phyloP scores from a whole-genome alignment of 2,797 vertebrate species.

The Acipenser ruthenus region DNA sequence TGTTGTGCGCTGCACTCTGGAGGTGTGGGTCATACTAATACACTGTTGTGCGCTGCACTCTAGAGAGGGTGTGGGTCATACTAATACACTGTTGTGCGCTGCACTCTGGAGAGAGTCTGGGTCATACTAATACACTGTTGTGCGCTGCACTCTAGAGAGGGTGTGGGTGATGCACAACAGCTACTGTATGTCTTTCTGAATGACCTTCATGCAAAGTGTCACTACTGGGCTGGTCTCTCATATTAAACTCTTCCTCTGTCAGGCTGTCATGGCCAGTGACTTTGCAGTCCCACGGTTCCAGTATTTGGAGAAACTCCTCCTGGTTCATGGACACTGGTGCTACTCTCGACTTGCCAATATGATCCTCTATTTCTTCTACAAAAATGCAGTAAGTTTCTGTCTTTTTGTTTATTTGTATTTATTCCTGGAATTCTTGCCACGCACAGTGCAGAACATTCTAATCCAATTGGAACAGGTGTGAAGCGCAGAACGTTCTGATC shows the following conservation, averaged over 20 bases:
- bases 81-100: too few relatives aligned
- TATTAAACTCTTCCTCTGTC: slow-evolving; percentile 16
- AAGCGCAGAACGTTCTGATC: too few relatives aligned
- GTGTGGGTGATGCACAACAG: not conserved
- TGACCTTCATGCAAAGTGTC: not conserved
- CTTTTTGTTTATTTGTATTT: not conserved
- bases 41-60: too few relatives aligned
- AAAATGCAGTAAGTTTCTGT: slow-evolving; percentile 67
- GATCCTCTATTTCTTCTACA: slow-evolving; percentile 99
- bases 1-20: too few relatives aligned
- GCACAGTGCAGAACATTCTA: too few relatives aligned
- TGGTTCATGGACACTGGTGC: slow-evolving; percentile 97
- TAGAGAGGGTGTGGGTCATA: too few relatives aligned
- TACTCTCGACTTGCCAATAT: slow-evolving; percentile 93
- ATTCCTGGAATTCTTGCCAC: too few relatives aligned
- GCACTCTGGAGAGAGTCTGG: too few relatives aligned
- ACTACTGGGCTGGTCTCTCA: not conserved
- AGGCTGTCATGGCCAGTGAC: slow-evolving; percentile 98
- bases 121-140: too few relatives aligned
- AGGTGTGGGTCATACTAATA: too few relatives aligned
- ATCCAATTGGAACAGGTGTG: too few relatives aligned
- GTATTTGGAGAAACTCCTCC: slow-evolving; percentile 85
- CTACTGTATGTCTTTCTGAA: not conserved
- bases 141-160: too few relatives aligned
- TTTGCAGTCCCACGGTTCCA: slow-evolving; percentile 88